Evolutionary conservation across 1,140 invertebrate species (phyloP).

Genomic region (Lepidostoma basale): DNA sequence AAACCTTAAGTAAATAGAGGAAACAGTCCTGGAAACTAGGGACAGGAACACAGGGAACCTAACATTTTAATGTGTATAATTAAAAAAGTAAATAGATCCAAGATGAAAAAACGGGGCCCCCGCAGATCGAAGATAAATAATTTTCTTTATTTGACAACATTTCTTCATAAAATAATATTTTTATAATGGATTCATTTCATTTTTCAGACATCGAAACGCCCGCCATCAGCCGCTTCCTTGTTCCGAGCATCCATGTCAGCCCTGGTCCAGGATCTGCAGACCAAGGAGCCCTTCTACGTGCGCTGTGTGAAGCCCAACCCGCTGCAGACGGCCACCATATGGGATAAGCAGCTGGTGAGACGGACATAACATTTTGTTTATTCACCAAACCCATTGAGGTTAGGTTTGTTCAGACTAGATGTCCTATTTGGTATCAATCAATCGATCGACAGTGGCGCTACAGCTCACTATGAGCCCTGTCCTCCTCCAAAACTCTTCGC

Average conservation of each 20-base stretch:
- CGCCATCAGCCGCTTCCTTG: slow-evolving; percentile 88
- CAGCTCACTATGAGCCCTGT: no score
- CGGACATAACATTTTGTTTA: no score
- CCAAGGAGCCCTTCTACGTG: slow-evolving; percentile 96
- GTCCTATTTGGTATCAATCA: no score
- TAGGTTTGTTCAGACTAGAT: not conserved
- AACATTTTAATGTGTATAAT: no score
- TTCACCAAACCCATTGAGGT: not conserved
- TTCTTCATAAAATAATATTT: not conserved
- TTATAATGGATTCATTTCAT: not conserved
- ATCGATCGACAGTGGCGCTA: no score
- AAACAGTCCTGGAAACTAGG: no score
- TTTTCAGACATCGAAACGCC: slow-evolving; percentile 87
- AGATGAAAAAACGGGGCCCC: no score
- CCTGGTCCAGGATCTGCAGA: slow-evolving; percentile 84
- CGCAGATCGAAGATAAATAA: no score
- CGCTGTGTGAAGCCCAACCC: slow-evolving; percentile 96
- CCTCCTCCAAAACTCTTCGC: no score
- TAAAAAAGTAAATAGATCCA: no score
- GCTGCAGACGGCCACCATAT: slow-evolving; percentile 81
- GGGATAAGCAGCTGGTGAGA: slow-evolving; percentile 76
- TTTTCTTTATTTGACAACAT: not conserved
- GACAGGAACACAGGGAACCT: no score
- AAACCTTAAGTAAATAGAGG: no score
- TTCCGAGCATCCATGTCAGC: slow-evolving; percentile 95